Percentiles rank a stretch among this genome's conserved stretches.
phyloP scores from a whole-genome alignment of 1,140 invertebrate species.

The Sycophila sp. region DNA sequence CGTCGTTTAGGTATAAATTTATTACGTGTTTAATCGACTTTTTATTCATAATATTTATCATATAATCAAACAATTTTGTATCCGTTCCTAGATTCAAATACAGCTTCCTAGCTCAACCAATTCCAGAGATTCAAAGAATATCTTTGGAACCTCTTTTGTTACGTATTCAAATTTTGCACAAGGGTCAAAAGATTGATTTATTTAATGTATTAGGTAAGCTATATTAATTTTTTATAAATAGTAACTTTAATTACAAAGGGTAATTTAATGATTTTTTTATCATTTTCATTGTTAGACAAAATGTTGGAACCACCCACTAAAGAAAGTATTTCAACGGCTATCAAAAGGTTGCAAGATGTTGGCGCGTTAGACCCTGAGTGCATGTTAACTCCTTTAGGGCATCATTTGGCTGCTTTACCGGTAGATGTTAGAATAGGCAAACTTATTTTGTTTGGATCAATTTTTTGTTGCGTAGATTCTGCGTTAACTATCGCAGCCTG shows the following conservation, averaged over 20 bases:
- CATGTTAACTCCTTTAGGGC: constrained; percentile 87
- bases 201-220: constrained; percentile 71
- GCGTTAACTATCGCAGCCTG: constrained; percentile 92
- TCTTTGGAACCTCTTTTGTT: constrained; percentile 89
- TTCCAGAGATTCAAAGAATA: constrained; percentile 86
- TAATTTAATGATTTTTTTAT: background rate
- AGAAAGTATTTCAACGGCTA: constrained; percentile 80
- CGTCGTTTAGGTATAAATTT: constrained; percentile 69
- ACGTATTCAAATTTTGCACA: constrained; percentile 86
- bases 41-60: background rate
- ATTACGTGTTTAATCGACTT: background rate
- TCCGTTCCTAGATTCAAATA: constrained; percentile 70
- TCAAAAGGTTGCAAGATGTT: constrained; percentile 82
- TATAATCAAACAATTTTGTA: background rate
- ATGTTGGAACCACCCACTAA: constrained; percentile 84
- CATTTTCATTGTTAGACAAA: constrained; percentile 57
- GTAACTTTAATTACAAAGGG: constrained; percentile 4
- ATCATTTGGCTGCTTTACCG: constrained; percentile 88
- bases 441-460: constrained; percentile 89
- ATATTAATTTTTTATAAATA: background rate
- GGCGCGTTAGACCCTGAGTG: constrained; percentile 85
- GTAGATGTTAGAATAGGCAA: constrained; percentile 92
- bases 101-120: constrained; percentile 74
- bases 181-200: constrained; percentile 72
- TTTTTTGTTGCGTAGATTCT: constrained; percentile 94